A percentile compares a stretch with the other conserved stretches of the same genome.
Conservation (phyloP, 2,113 vertebrate genomes). For the Gasterosteus aculeatus region DNA sequence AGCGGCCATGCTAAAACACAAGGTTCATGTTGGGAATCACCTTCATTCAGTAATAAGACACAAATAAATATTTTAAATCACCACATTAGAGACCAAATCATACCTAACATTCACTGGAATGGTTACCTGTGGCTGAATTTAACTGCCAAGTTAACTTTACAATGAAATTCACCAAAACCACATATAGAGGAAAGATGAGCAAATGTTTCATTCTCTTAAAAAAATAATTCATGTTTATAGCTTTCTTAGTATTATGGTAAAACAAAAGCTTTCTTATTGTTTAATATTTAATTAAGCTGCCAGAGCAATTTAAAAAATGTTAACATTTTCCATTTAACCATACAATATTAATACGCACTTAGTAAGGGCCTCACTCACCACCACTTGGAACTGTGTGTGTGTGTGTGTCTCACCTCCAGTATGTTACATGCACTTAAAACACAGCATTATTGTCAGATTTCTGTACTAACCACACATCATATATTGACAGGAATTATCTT, state of each 20-base stretch:
- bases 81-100: background rate
- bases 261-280: constrained; percentile 72
- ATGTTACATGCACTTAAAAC: constrained; percentile 31
- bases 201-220: constrained; percentile 29
- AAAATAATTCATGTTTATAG: constrained; percentile 64
- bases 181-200: constrained; percentile 10
- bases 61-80: constrained; percentile 16
- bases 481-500: background rate
- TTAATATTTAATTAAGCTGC: constrained; percentile 77
- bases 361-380: constrained; percentile 55
- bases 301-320: constrained; percentile 72
- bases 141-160: background rate
- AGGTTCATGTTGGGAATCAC: background rate
- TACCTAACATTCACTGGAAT: background rate
- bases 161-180: constrained; percentile 20
- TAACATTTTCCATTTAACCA: constrained; percentile 76
- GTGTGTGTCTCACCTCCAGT: constrained; percentile 18
- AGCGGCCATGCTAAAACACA: constrained; percentile 26
- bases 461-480: constrained; percentile 9
- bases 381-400: constrained; percentile 41
- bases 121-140: background rate
- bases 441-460: constrained; percentile 36
- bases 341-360: constrained; percentile 81
- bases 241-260: constrained; percentile 66
- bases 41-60: constrained; percentile 11